Evolutionary conservation across 1,140 invertebrate species (phyloP).

Genomic region (Manduca sexta): DNA sequence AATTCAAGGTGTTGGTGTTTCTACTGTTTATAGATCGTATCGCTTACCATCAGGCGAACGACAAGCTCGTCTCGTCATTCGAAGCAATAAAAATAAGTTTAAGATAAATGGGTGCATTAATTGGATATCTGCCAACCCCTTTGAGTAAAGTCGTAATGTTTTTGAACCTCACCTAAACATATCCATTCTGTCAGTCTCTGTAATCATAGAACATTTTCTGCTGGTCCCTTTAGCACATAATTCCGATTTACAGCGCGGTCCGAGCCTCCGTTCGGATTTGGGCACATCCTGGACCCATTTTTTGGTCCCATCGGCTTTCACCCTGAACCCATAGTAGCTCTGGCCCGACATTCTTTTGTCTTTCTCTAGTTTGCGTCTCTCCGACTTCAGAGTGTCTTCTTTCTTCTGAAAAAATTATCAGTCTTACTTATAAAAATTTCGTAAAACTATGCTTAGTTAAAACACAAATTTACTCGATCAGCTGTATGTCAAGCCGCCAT

Average conservation of each 20-base stretch:
- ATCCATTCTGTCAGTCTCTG: slow-evolving; percentile 20
- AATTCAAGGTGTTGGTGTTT: no score
- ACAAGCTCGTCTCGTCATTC: no score
- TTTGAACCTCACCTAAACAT: slow-evolving; percentile 22
- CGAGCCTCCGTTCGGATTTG: slow-evolving; percentile 35
- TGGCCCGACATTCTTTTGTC: slow-evolving; percentile 41
- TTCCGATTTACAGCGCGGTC: slow-evolving; percentile 28
- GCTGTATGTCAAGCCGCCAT: no score
- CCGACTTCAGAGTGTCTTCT: slow-evolving; percentile 22
- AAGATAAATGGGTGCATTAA: no score
- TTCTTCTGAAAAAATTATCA: slow-evolving; percentile 28
- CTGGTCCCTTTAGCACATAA: slow-evolving; percentile 25
- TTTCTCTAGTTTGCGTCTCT: slow-evolving; percentile 32
- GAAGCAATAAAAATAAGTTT: no score
- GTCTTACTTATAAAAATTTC: no score
- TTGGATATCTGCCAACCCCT: no score
- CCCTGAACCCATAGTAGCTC: slow-evolving; percentile 34
- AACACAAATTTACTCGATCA: no score
- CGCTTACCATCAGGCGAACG: no score
- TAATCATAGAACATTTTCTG: slow-evolving; percentile 23
- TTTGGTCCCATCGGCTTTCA: slow-evolving; percentile 5
- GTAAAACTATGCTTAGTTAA: no score
- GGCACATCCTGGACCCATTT: slow-evolving; percentile 42
- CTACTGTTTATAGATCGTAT: no score
- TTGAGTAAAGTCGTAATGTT: no score